Evolutionary conservation across 2,888 invertebrate genomes (phyloP), one percentile per base, ranked within the genome.

Genomic region (Tipula helvola): DNA sequence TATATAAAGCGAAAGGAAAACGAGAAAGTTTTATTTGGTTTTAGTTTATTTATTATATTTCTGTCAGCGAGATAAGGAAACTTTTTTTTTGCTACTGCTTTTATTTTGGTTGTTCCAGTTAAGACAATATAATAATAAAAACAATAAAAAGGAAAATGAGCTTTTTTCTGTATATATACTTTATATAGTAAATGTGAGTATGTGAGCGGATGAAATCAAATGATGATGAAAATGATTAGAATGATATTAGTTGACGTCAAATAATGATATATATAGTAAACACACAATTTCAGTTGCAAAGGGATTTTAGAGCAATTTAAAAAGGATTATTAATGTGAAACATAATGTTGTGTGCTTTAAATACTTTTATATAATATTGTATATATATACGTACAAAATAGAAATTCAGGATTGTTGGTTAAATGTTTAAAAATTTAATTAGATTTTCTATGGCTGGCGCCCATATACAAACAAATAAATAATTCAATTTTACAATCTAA

Each of bases 221-320:
- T 71, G 71, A 71, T 71, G 71, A 71, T 71, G 71, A 71, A 71
- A 71, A 71, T 71, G 71, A 71, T 71, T 71, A 71, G 28, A 71
- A 71, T 71, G 71, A 71, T 71, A 71, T 71, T 71, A 71, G 71
- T 71, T 71, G 71, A 71, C 71, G 71, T 71, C 71, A 71, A 71
- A 71, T 71, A 71, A 71, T 71, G 71, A 71, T 71, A 52, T 52
- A 71, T 71, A 71, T 71, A n/a, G n/a, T n/a, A 28, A 28, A 28
- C 28, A 71, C 71, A 71, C 28, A 71, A 2, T 28, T 71, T 52
- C 10, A 71, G 71, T 8, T 71, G 28, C n/a, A 2, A 52, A 52
- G 71, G 71, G 71, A 71, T 28, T 71, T 10, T 28, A 4, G 28
- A 71, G 28, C 71, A 71, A 71, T 71, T 71, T 71, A 71, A 71